Percentiles rank a stretch among this genome's conserved stretches.
Conservation (phyloP, 2,888 invertebrate genomes). For the Tiphia femorata region DNA sequence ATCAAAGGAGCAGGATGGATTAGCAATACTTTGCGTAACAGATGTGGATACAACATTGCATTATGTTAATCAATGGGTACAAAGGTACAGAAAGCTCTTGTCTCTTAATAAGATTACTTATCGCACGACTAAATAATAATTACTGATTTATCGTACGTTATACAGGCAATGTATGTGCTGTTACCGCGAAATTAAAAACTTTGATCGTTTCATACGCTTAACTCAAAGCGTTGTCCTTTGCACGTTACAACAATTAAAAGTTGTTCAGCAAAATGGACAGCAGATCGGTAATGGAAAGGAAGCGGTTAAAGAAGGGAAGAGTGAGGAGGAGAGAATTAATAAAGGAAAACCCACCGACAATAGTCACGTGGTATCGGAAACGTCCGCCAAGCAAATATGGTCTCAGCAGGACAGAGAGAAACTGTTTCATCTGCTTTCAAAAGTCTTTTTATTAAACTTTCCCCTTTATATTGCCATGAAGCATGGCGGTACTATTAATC, state of each 20-base stretch:
- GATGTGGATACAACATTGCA: conserved; percentile 87
- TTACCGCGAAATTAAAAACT: conserved; percentile 92
- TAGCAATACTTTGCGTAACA: conserved; percentile 80
- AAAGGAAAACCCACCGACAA: conserved; percentile 43
- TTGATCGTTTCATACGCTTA: conserved; percentile 90
- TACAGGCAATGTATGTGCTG: conserved; percentile 94
- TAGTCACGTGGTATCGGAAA: conserved; percentile 41
- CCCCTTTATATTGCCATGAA: conserved; percentile 90
- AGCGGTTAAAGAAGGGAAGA: conserved; percentile 57
- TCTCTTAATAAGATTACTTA: background rate
- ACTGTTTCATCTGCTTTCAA: conserved; percentile 88
- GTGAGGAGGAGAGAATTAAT: conserved; percentile 62
- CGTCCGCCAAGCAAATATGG: conserved; percentile 71
- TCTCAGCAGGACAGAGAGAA: conserved; percentile 88
- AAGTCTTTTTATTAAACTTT: conserved; percentile 90
- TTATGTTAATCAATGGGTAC: conserved; percentile 91
- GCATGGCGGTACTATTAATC: conserved; percentile 76
- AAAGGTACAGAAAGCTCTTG: conserved; percentile 76
- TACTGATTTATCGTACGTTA: too few species aligned
- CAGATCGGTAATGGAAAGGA: conserved; percentile 61
- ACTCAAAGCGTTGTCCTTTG: conserved; percentile 89
- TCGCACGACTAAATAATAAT: background rate
- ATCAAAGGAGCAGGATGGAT: conserved; percentile 82
- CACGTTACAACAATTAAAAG: conserved; percentile 85
- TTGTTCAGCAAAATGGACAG: conserved; percentile 71